A percentile compares a stretch with the other conserved stretches of the same genome.
These are phyloP conservation scores for Eidolon dupreanum DNA, from an alignment of 2,797 vertebrate genomes.

Conservation along the genomic window DNA sequence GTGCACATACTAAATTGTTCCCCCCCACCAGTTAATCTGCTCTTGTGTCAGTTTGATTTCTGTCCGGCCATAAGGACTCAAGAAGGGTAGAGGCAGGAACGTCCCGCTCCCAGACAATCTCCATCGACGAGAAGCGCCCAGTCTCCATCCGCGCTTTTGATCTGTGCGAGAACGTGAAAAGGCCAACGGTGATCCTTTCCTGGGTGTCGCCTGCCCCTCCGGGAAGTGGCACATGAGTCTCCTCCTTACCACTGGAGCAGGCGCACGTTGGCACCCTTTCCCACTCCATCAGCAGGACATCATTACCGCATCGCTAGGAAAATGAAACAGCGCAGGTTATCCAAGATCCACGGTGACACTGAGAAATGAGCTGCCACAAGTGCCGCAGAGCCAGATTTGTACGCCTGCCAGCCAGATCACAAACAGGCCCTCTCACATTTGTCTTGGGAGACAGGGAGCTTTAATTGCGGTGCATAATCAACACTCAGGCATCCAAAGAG, in stretches of 20 bases:
- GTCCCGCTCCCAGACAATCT: not conserved
- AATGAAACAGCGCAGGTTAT: conserved; percentile 81
- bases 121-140: not conserved
- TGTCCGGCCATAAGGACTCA: not conserved
- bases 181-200: fast-evolving
- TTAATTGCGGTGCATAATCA: conserved; percentile 76
- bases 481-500: conserved; percentile 58
- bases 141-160: not conserved
- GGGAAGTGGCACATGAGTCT: not conserved
- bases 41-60: not conserved
- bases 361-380: conserved; percentile 79
- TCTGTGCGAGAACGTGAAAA: not conserved
- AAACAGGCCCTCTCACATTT: conserved; percentile 70
- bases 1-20: not conserved
- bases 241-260: not conserved
- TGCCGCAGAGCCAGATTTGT: conserved; percentile 71
- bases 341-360: conserved; percentile 79
- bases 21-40: not conserved
- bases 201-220: not conserved
- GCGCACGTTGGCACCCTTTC: conserved; percentile 65
- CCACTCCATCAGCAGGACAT: conserved; percentile 79
- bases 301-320: conserved; percentile 75
- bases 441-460: conserved; percentile 73
- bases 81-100: not conserved
- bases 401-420: conserved; percentile 77